These are phyloP conservation scores for Rhopalosiphum maidis DNA, from an alignment of 1,140 invertebrate species.

Conservation along the genomic window DNA sequence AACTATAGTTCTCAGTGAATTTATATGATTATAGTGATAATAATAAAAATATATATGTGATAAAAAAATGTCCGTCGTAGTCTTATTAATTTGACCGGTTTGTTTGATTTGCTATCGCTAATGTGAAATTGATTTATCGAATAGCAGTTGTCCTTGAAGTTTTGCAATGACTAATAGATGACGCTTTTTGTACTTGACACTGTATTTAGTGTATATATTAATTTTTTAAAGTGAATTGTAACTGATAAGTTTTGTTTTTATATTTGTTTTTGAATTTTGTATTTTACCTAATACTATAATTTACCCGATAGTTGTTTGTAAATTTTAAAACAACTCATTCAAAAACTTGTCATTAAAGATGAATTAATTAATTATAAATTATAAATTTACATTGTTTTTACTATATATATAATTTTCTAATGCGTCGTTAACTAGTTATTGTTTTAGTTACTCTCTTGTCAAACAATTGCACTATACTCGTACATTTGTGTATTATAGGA, in stretches of 20 bases:
- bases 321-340: background rate
- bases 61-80: background rate
- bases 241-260: background rate
- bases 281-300: background rate
- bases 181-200: background rate
- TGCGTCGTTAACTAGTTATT: background rate
- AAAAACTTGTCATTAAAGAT: background rate
- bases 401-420: background rate
- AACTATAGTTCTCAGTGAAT: background rate
- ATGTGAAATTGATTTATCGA: constrained; percentile 30
- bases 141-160: constrained; percentile 9
- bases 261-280: background rate
- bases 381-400: background rate
- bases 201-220: background rate
- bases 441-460: background rate
- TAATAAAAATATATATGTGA: background rate
- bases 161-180: constrained; percentile 35
- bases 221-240: background rate
- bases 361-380: background rate
- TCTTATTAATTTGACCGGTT: constrained; percentile 23
- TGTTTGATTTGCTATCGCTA: constrained; percentile 30
- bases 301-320: background rate
- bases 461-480: background rate
- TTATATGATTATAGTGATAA: background rate
- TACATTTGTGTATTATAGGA: background rate